phyloP scores from a whole-genome alignment of 2,888 invertebrate species.

The Leptinotarsa rubiginosa region DNA sequence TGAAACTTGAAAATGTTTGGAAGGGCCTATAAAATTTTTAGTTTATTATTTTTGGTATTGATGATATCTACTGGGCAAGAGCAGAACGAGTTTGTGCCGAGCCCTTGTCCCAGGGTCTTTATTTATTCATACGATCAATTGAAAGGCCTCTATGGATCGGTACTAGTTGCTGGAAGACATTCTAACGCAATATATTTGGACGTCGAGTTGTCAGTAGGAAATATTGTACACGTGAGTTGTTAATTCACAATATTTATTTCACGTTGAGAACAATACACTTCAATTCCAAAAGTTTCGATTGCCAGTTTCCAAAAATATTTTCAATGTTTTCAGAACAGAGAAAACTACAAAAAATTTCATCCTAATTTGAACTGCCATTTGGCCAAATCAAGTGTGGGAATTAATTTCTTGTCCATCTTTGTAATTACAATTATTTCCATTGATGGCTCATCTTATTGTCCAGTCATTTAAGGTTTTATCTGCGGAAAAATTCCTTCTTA shows the following conservation, averaged over 20 bases:
- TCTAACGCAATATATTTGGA: slow-evolving; percentile 55
- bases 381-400: too few species aligned
- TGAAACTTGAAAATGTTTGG: slow-evolving; percentile 19
- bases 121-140: slow-evolving; percentile 65
- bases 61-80: background rate
- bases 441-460: too few species aligned
- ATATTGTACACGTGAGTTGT: slow-evolving; percentile 57
- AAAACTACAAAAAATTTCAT: too few species aligned
- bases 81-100: slow-evolving; percentile 30
- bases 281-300: too few species aligned
- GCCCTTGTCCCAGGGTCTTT: slow-evolving; percentile 63
- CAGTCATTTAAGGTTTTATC: too few species aligned
- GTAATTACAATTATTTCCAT: too few species aligned
- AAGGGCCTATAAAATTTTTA: slow-evolving; percentile 10
- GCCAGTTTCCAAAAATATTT: too few species aligned
- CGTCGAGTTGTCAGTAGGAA: slow-evolving; percentile 61
- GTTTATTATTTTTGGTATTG: slow-evolving; percentile 20
- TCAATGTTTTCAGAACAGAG: too few species aligned
- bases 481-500: too few species aligned
- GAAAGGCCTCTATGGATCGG: slow-evolving; percentile 64
- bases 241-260: background rate
- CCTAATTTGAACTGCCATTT: too few species aligned
- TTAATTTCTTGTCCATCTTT: too few species aligned
- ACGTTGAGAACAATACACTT: too few species aligned
- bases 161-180: slow-evolving; percentile 60